Evolutionary conservation across 2,888 invertebrate species (phyloP).

Genomic region (Zhuqinia jingwanae): DNA sequence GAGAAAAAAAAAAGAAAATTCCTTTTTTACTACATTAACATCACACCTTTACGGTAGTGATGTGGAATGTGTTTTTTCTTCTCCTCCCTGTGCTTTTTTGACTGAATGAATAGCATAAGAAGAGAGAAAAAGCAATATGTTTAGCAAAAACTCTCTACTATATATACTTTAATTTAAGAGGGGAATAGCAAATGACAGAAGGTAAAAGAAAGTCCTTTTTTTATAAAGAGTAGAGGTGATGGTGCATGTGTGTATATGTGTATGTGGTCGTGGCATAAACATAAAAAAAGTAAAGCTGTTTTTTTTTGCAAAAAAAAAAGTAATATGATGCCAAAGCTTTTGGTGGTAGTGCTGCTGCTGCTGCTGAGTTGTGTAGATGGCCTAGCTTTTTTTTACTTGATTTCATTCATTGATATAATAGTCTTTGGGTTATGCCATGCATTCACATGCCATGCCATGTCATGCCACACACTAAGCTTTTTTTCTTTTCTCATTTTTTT

Average conservation of each 20-base stretch:
- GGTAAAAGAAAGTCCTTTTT: background rate
- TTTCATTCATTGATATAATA: constrained; percentile 36
- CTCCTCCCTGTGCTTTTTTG: background rate
- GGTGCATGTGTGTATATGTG: background rate
- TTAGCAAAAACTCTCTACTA: constrained; percentile 21
- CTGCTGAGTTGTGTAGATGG: background rate
- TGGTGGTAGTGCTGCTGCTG: background rate
- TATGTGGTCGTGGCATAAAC: background rate
- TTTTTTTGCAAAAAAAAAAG: background rate
- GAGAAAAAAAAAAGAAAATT: constrained; percentile 4
- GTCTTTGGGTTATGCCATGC: constrained; percentile 6
- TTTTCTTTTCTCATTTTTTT: background rate
- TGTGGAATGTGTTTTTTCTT: background rate
- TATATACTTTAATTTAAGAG: constrained; percentile 30
- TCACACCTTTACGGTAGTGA: background rate
- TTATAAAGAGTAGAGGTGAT: background rate
- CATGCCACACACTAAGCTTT: constrained; percentile 24
- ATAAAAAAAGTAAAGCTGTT: background rate
- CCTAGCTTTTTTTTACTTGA: constrained; percentile 5
- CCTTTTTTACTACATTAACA: background rate
- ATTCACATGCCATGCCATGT: too few relatives aligned
- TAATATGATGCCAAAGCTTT: background rate
- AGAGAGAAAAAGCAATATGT: constrained; percentile 18
- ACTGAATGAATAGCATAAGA: background rate
- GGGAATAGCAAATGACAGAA: constrained; percentile 36